Base-by-base conservation (phyloP, 2,888 invertebrate species). In the Dasypogon diadema region DNA sequence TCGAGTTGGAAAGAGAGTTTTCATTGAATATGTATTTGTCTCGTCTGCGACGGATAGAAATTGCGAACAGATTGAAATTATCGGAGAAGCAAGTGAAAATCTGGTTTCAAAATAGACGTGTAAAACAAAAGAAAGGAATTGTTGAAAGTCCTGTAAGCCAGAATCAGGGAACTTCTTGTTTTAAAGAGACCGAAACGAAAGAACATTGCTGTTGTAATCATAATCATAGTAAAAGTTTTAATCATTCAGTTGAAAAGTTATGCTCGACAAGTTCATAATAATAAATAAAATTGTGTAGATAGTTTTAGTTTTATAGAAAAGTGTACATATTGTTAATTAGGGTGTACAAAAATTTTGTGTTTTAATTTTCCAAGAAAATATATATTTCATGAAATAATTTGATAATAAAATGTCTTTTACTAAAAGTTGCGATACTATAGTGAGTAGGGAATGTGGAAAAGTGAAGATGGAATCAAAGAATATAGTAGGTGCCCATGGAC, bases 31-130 rank as follows among this genome's bases (percentile, higher is more conserved):
- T 96, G 92, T 98, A 98, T 83, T 87, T 98, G 37, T 96, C 96
- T 0, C 89, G 97, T 51, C 85, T 97, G 79, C 89, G 97, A 70
- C 88, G 97, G 76, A 97, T 98, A 79, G 97, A 98, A 86, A 97
- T 98, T 74, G 97, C 98, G 2, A 96, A 95, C 26, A 91, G 93
- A 79, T 86, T 97, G 77, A 90, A 93, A 68, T 87, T 98, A 0
- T 95, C 95, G 0, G 98, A 98, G 85, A 98, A 97, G 83, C 97
- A 97, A 87, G 97, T 97, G 79, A 97, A 95, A 85, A 95, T 95
- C 80, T 95, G 97, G 97, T 97, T 97, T 86, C 96, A 97, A 84
- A 97, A 97, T 85, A 90, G 97, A 4, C 89, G 97, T 1, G 97
- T 97, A 0, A 97, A 97, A 84, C 90, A 95, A 86, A 97, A 97